Conservation (phyloP, 2,797 vertebrate species). For the Todus mexicanus region DNA sequence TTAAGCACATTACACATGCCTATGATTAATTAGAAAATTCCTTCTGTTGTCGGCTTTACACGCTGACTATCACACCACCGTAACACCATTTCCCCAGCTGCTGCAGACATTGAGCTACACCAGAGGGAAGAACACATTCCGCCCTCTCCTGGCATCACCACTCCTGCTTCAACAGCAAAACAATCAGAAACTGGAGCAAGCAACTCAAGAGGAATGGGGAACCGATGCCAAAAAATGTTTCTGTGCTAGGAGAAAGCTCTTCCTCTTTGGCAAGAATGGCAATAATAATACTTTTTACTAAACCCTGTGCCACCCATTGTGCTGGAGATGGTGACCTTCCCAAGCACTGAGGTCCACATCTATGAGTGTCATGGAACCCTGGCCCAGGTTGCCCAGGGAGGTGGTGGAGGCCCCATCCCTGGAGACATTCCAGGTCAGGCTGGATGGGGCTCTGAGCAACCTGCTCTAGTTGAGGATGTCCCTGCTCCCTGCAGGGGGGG, state of each 20-base stretch:
- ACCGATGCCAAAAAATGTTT: neutral
- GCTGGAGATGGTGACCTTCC: neutral
- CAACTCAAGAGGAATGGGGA: neutral
- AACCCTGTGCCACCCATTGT: neutral
- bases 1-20: neutral
- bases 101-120: neutral
- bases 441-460: no score
- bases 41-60: neutral
- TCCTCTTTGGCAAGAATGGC: neutral
- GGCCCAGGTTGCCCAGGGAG: no score
- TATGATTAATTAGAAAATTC: constrained; percentile 22
- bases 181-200: neutral
- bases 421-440: no score
- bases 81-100: neutral
- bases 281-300: neutral
- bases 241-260: neutral
- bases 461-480: no score
- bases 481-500: no score
- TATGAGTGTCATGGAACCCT: no score
- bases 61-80: neutral
- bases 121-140: neutral
- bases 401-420: no score
- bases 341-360: neutral
- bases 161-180: neutral
- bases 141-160: neutral